A percentile compares a stretch with the other conserved stretches of the same genome.
Conservation (phyloP, 2,113 vertebrate species). For the Diadophis punctatus region DNA sequence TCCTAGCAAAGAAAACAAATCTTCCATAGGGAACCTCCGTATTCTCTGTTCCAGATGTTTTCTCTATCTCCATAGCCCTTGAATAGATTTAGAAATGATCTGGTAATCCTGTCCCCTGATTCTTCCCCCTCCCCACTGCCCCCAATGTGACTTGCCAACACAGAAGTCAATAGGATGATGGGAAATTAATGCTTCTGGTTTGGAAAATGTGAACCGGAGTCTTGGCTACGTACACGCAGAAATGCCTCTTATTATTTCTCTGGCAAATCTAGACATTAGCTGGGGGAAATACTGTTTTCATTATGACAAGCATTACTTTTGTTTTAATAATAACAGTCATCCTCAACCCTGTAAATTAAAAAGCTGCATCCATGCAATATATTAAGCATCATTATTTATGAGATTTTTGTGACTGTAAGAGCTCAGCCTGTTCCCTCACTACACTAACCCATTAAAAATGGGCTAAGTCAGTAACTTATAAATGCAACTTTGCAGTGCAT, state of each 20-base stretch:
- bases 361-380: neutral
- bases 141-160: neutral
- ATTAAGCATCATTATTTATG: neutral
- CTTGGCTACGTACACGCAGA: neutral
- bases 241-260: neutral
- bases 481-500: neutral
- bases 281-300: neutral
- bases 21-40: neutral
- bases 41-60: neutral
- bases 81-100: neutral
- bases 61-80: neutral
- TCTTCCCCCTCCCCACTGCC: neutral
- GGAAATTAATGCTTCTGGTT: neutral
- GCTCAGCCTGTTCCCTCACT: neutral
- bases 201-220: neutral
- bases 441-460: neutral
- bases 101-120: neutral
- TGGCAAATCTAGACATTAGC: neutral
- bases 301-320: neutral
- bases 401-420: neutral
- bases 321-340: neutral
- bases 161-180: neutral
- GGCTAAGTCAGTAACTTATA: neutral
- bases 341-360: neutral
- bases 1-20: neutral